phyloP scores from a whole-genome alignment of 2,888 invertebrate species.

The Frankliniella intonsa region DNA sequence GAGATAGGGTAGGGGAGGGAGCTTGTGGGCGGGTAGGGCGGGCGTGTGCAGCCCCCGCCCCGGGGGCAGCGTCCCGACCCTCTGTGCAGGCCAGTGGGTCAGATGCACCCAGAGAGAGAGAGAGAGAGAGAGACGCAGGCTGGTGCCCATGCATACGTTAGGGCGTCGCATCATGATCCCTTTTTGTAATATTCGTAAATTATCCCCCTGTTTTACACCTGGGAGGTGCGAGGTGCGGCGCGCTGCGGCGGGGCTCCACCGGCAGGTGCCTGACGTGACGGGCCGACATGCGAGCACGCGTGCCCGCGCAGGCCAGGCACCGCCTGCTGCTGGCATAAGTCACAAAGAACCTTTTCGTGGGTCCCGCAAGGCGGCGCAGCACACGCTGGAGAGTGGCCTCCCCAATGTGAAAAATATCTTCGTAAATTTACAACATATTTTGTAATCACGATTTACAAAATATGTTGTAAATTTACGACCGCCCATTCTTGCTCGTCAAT shows the following conservation, averaged over 20 bases:
- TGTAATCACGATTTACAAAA: too few relatives aligned
- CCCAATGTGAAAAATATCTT: too few relatives aligned
- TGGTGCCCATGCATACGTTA: slow-evolving; percentile 1
- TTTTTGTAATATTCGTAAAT: slow-evolving; percentile 18
- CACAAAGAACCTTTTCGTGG: too few relatives aligned
- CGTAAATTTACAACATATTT: too few relatives aligned
- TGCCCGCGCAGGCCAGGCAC: neutral
- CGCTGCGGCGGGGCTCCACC: neutral
- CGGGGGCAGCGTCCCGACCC: neutral
- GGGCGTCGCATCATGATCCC: neutral
- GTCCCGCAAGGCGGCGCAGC: too few relatives aligned
- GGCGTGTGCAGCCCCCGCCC: neutral
- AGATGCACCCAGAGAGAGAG: neutral
- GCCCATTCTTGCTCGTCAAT: too few relatives aligned
- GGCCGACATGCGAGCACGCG: neutral
- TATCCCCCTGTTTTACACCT: slow-evolving; percentile 25
- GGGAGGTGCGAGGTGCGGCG: neutral
- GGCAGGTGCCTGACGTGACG: slow-evolving; percentile 7
- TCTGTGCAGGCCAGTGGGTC: neutral
- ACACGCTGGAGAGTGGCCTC: too few relatives aligned
- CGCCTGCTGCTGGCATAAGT: neutral
- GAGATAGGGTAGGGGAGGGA: too few relatives aligned
- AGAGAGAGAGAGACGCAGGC: too few relatives aligned
- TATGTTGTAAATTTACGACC: too few relatives aligned
- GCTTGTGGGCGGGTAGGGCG: neutral